Percentiles rank a stretch among this genome's conserved stretches.
Evolutionary conservation across 1,140 invertebrate genomes (phyloP).

Genomic region (Lordiphosa collinella): DNA sequence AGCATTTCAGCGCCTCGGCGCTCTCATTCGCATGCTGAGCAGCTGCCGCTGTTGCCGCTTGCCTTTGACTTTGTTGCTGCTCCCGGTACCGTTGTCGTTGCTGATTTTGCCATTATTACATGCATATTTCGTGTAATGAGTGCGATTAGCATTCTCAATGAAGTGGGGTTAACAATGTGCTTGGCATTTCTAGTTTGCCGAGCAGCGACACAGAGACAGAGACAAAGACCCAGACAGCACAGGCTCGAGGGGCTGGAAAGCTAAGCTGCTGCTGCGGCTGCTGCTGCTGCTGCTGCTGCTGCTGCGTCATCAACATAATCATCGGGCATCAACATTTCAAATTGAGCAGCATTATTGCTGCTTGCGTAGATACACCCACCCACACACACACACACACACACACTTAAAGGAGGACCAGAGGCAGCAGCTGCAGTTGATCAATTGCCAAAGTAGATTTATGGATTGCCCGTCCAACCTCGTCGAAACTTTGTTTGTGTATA

Average conservation of each 20-base stretch:
- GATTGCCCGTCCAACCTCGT: background rate
- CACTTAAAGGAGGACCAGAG: conserved; percentile 26
- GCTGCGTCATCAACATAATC: conserved; percentile 69
- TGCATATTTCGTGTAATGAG: conserved; percentile 76
- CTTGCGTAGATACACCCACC: conserved; percentile 31
- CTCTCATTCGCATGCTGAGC: conserved; percentile 16
- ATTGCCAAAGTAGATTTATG: no score
- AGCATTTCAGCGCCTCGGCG: conserved; percentile 5
- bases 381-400: conserved; percentile 6
- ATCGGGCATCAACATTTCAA: conserved; percentile 67
- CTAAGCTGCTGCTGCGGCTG: background rate
- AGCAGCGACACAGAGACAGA: background rate
- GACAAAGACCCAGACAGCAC: background rate
- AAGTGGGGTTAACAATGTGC: conserved; percentile 74
- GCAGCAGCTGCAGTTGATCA: conserved; percentile 3
- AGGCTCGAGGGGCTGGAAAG: conserved; percentile 4
- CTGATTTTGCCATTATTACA: conserved; percentile 74
- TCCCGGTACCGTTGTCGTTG: conserved; percentile 19
- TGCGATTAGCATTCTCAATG: conserved; percentile 76
- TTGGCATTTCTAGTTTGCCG: conserved; percentile 55
- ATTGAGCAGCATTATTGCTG: conserved; percentile 65
- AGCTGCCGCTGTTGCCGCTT: conserved; percentile 3
- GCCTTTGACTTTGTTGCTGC: conserved; percentile 17
- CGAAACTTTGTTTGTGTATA: background rate
- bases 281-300: conserved; percentile 24